Percentiles rank a stretch among this genome's conserved stretches.
Evolutionary conservation across 2,888 invertebrate genomes (phyloP).

Genomic region (Synergus umbraculus): DNA sequence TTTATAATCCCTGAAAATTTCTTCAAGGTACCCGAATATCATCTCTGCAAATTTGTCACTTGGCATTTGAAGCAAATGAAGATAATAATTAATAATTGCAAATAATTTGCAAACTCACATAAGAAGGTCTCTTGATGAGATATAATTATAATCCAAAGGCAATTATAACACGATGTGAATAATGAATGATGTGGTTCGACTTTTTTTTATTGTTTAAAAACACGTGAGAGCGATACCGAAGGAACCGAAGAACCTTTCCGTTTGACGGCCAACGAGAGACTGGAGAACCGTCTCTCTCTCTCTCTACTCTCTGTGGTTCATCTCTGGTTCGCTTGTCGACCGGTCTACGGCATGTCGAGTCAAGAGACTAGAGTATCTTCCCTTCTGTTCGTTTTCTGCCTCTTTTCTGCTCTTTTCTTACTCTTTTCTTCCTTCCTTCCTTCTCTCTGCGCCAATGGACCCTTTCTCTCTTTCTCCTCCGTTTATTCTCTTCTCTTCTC

Average conservation of each 20-base stretch:
- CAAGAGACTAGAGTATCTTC: conserved; percentile 41
- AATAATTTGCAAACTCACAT: conserved; percentile 14
- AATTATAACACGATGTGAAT: not conserved
- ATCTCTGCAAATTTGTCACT: conserved; percentile 24
- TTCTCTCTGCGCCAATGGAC: conserved; percentile 39
- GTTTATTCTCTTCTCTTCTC: conserved; percentile 45
- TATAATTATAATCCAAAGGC: not conserved
- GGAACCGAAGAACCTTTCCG: conserved; percentile 41
- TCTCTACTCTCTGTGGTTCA: conserved; percentile 59
- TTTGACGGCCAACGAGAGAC: conserved; percentile 67
- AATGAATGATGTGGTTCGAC: not conserved
- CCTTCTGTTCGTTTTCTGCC: conserved; percentile 28
- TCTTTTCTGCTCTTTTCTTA: conserved; percentile 39
- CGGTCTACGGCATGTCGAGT: conserved; percentile 49
- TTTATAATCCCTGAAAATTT: conserved; percentile 9
- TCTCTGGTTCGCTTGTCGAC: conserved; percentile 64
- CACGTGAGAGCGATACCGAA: not conserved
- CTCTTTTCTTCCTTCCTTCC: conserved; percentile 18
- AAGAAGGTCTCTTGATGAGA: not conserved
- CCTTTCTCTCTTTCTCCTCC: conserved; percentile 49
- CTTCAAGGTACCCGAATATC: conserved; percentile 16
- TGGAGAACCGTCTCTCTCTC: conserved; percentile 63
- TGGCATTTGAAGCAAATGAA: conserved; percentile 1
- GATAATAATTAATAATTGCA: not conserved
- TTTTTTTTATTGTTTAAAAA: not conserved